Conservation (phyloP, 2,113 vertebrate genomes). For the Crypturellus undulatus region DNA sequence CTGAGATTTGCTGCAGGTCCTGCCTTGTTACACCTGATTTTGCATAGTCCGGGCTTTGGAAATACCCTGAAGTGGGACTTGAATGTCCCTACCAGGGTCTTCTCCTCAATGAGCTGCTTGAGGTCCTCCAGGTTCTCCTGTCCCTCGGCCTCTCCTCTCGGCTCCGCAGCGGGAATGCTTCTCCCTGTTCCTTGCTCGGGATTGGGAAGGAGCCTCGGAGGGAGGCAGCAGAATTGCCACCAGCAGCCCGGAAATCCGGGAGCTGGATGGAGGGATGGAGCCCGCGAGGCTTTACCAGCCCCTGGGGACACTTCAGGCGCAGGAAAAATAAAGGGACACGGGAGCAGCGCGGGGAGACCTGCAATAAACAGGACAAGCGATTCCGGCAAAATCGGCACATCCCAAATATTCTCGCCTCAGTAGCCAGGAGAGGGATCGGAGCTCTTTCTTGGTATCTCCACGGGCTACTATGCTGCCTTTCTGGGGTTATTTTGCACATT, state of each 20-base stretch:
- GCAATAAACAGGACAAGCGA: slow-evolving; percentile 1
- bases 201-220: neutral
- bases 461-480: slow-evolving; percentile 63
- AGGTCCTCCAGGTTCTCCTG: neutral
- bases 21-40: neutral
- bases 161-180: neutral
- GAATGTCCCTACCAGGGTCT: neutral
- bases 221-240: neutral
- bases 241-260: neutral
- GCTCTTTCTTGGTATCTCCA: slow-evolving; percentile 33
- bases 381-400: slow-evolving; percentile 59
- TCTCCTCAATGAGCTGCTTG: neutral
- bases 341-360: neutral
- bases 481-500: slow-evolving; percentile 65
- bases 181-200: neutral
- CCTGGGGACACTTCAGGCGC: neutral
- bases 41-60: neutral
- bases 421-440: slow-evolving; percentile 58
- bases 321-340: neutral
- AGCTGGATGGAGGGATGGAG: neutral
- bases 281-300: neutral
- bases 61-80: neutral
- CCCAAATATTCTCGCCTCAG: slow-evolving; percentile 66
- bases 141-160: neutral
- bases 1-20: neutral